Conservation (phyloP, 2,888 invertebrate genomes). For the Eupithecia inturbata region DNA sequence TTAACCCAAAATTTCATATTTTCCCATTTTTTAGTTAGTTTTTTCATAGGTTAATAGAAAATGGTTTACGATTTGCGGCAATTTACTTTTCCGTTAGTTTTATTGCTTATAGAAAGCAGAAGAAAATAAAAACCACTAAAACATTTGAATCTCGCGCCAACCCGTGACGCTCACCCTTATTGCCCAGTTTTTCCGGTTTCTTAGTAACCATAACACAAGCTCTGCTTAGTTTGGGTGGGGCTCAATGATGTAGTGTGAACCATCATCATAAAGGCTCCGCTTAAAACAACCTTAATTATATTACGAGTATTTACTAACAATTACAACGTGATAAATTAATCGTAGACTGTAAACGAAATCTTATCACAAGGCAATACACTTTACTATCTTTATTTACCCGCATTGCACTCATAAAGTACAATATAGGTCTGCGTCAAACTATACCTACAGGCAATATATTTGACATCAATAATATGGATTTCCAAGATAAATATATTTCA, state of each 20-base stretch:
- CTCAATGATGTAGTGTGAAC: neutral
- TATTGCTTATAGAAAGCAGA: too few relatives aligned
- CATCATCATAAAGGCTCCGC: neutral
- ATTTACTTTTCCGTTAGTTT: too few relatives aligned
- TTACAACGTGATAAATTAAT: neutral
- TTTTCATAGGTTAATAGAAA: too few relatives aligned
- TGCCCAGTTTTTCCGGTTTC: too few relatives aligned
- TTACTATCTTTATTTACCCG: conserved; percentile 39
- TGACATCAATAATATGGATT: conserved; percentile 23
- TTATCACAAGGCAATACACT: conserved; percentile 27
- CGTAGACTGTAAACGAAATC: conserved; percentile 13
- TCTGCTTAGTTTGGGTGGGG: neutral
- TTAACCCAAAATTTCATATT: too few relatives aligned
- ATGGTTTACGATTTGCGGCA: too few relatives aligned
- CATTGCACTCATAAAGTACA: conserved; percentile 35
- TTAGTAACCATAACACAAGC: neutral
- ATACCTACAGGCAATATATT: conserved; percentile 1
- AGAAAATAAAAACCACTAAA: too few relatives aligned
- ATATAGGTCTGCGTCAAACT: conserved; percentile 34
- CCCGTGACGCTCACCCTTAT: too few relatives aligned
- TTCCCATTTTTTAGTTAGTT: too few relatives aligned
- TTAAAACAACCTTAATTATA: neutral
- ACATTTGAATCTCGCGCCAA: too few relatives aligned
- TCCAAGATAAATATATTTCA: conserved; percentile 30
- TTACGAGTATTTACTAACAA: neutral